A percentile compares a stretch with the other conserved stretches of the same genome.
phyloP scores from a whole-genome alignment of 37 sponge, comb jelly and placozoan species.

The Beroe forskalii region DNA sequence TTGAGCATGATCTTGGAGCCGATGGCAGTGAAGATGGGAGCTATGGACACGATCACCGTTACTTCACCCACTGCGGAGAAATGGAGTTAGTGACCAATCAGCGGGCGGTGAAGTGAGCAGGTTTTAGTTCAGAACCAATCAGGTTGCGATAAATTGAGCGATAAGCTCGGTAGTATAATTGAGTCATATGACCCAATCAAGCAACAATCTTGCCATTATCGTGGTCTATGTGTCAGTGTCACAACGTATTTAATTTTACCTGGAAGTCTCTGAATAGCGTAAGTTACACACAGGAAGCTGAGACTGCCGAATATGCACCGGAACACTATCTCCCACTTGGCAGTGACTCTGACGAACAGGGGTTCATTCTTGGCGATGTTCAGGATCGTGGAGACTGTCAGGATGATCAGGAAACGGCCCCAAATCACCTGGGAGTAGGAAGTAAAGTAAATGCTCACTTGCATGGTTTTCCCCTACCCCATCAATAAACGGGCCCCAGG shows the following conservation, averaged over 20 bases:
- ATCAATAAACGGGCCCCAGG: too few species aligned
- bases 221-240: too few species aligned
- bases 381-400: conserved; percentile 55
- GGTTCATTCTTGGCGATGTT: conserved; percentile 19
- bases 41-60: conserved; percentile 48
- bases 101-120: too few species aligned
- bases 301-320: conserved; percentile 32
- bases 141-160: too few species aligned
- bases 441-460: too few species aligned
- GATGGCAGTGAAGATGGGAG: conserved; percentile 60
- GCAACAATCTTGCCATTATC: too few species aligned
- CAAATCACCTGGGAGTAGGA: conserved; percentile 65
- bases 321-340: conserved; percentile 45
- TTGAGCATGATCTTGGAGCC: conserved; percentile 43
- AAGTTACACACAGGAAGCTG: conserved; percentile 47
- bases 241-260: too few species aligned
- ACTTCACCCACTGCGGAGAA: conserved; percentile 59
- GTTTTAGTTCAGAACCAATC: too few species aligned
- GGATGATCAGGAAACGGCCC: conserved; percentile 44
- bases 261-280: conserved; percentile 29
- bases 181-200: too few species aligned
- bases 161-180: too few species aligned
- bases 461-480: too few species aligned
- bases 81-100: too few species aligned
- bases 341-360: conserved; percentile 4